Percentiles rank a stretch among this genome's conserved stretches.
Evolutionary conservation across 2,113 vertebrate genomes (phyloP).

Genomic region (Anhinga anhinga): DNA sequence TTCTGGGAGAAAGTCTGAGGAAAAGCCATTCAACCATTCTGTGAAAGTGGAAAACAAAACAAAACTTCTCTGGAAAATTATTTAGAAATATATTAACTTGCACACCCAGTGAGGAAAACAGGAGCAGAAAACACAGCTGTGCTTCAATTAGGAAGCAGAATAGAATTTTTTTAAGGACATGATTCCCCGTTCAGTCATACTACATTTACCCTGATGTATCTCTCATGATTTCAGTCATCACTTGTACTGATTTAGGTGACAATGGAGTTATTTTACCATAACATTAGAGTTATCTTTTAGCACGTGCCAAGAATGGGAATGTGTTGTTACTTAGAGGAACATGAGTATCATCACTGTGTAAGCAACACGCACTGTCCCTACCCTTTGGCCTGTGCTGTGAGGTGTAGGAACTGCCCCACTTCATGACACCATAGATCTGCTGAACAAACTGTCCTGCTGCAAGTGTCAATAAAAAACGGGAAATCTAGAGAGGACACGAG

Average conservation of each 20-base stretch:
- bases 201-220: neutral
- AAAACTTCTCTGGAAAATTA: constrained; percentile 16
- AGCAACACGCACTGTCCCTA: neutral
- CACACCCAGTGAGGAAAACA: constrained; percentile 11
- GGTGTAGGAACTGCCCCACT: neutral
- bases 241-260: neutral
- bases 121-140: neutral
- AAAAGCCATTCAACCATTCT: constrained; percentile 21
- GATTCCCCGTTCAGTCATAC: neutral
- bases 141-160: neutral
- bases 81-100: neutral
- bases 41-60: constrained; percentile 43
- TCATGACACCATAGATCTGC: neutral
- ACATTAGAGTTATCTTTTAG: neutral
- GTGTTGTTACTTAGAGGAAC: neutral
- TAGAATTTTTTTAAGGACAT: neutral
- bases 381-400: neutral
- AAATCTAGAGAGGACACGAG: neutral
- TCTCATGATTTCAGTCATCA: neutral
- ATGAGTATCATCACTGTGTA: neutral
- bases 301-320: accelerated
- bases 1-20: constrained; percentile 34
- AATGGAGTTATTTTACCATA: neutral
- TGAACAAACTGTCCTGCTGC: neutral
- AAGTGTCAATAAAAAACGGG: neutral